Evolutionary conservation across 2,888 invertebrate genomes (phyloP).

Genomic region (Xestobium rufovillosum): DNA sequence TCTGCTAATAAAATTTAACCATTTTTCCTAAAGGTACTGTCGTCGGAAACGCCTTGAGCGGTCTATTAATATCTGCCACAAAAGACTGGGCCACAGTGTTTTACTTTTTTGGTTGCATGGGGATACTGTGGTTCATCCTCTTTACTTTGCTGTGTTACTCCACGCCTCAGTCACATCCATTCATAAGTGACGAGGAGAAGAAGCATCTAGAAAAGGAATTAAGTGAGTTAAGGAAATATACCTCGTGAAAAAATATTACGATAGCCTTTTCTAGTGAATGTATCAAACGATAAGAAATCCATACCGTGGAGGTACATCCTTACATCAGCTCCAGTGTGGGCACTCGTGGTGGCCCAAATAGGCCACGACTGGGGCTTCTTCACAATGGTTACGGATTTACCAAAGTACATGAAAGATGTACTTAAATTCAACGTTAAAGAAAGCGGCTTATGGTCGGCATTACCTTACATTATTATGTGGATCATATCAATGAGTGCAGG

Average conservation of each 20-base stretch:
- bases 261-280: conserved; percentile 17
- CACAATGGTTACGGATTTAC: conserved; percentile 63
- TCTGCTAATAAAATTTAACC: conserved; percentile 3
- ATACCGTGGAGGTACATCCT: conserved; percentile 59
- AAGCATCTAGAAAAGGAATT: conserved; percentile 61
- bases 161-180: conserved; percentile 64
- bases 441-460: conserved; percentile 54
- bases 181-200: conserved; percentile 56
- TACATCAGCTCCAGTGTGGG: conserved; percentile 63
- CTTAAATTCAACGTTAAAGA: conserved; percentile 57
- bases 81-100: conserved; percentile 70
- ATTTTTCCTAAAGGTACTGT: conserved; percentile 42
- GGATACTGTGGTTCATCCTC: conserved; percentile 58
- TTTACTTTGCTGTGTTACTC: conserved; percentile 42
- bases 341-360: conserved; percentile 65
- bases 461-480: conserved; percentile 64
- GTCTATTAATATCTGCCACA: conserved; percentile 56
- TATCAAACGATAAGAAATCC: conserved; percentile 24
- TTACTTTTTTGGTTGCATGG: conserved; percentile 68
- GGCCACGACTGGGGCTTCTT: conserved; percentile 65
- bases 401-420: conserved; percentile 62
- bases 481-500: conserved; percentile 56
- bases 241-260: not conserved
- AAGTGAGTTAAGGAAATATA: conserved; percentile 52
- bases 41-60: conserved; percentile 57